Base-by-base conservation (phyloP, 2,888 invertebrate genomes). In the Aleiodes leptofemur region DNA sequence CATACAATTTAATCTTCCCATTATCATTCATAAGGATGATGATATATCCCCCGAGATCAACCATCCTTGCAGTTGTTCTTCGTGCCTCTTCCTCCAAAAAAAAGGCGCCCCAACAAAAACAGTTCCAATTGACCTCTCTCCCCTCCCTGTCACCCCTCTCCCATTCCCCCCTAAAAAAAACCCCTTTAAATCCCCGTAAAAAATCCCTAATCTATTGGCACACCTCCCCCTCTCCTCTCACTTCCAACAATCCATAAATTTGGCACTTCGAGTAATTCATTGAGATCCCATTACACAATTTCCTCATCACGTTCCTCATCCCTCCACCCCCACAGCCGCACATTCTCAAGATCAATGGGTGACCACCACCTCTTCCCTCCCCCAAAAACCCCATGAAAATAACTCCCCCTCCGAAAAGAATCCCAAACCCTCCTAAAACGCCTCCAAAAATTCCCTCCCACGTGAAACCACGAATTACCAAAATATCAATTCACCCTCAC, bases 1-100 rank as follows among this genome's bases (percentile, higher is more conserved):
- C 97, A 89, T 97, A 97, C 82, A 97, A 91, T 92, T 97, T 97
- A 86, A 97, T 96, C 90, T 97, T 96, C 91, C 97, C 97, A 90
- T 96, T 95, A 87, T 96, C 96, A 91, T 97, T 97, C 83, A 97
- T 96, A 89, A 97, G 93, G 89, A 97, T 97, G 90, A 97, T 97
- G 89, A 97, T 97, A 91, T 97, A 97, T 88, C 97, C 97, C 87
- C 97, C 96, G 89, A 97, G 92, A 92, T 97, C 97, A 89, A 97
- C 96, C 91, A 95, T 94, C 80, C 84, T 88, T 77, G 74, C 78
- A 43, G 53, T 53, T 48, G 8, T 69, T 48, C 43, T 11, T 3
- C 43, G 7, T 3, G 6, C 34, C 4, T 6, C 14, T n/a, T 23
- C 23, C 23, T 23, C 23, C 23, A 23, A 23, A 23, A 23, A 23